Conservation (phyloP, 2,888 invertebrate species). For the Protonemura montana region DNA sequence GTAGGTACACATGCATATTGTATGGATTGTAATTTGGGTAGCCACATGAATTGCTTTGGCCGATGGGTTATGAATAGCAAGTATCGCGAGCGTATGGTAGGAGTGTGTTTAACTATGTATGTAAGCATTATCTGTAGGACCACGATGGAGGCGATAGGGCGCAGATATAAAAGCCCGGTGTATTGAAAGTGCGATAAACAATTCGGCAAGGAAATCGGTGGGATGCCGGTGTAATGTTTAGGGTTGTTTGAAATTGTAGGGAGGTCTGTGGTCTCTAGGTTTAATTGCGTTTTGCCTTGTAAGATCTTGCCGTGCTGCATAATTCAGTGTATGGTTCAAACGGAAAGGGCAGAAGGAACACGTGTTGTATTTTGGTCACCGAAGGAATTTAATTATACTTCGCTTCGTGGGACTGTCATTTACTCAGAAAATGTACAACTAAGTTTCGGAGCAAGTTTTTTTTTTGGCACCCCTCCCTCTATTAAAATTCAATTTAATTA, state of each 20-base stretch:
- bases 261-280: background rate
- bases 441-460: background rate
- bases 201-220: background rate
- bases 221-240: background rate
- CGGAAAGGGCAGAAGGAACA: background rate
- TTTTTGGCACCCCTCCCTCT: background rate
- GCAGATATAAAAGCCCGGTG: no score
- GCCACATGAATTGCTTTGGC: background rate
- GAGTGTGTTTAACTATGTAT: no score
- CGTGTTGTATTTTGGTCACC: background rate
- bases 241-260: no score
- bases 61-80: background rate
- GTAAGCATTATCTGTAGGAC: no score
- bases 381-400: background rate
- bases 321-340: background rate
- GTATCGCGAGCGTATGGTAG: no score
- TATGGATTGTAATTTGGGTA: background rate
- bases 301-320: background rate
- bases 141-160: no score
- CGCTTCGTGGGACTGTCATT: background rate
- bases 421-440: background rate
- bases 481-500: background rate
- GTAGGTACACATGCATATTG: background rate
- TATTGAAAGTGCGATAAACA: no score
- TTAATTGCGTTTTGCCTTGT: background rate